These are phyloP conservation scores for Chironomus striatipennis DNA, from an alignment of 1,140 invertebrate species.

Conservation along the genomic window DNA sequence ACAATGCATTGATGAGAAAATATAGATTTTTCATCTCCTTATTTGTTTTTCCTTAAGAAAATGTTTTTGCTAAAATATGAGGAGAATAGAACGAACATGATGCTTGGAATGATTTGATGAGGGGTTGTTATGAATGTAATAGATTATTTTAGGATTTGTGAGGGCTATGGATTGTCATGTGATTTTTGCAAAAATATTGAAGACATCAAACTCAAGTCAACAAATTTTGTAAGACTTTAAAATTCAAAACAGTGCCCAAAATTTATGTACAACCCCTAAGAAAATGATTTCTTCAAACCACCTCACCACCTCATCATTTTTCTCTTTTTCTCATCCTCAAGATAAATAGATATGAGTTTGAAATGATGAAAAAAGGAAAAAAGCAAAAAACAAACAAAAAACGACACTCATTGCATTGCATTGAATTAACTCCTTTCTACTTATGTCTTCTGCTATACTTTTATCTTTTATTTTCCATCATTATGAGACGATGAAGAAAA, in stretches of 20 bases:
- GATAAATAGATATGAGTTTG: neutral
- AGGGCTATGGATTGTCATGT: no score
- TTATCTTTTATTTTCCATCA: neutral
- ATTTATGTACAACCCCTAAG: no score
- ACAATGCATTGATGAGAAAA: slow-evolving; percentile 13
- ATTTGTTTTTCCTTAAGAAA: neutral
- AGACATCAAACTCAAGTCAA: no score
- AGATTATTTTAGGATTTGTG: no score
- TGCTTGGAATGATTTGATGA: no score
- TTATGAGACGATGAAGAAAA: neutral
- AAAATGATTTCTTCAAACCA: no score
- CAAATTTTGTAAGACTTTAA: no score
- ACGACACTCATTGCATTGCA: slow-evolving; percentile 5
- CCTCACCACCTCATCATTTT: no score
- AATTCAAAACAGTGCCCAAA: no score
- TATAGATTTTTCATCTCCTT: slow-evolving; percentile 6
- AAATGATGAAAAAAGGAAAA: neutral
- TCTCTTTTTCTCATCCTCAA: no score
- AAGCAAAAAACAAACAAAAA: neutral
- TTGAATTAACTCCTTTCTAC: slow-evolving; percentile 4
- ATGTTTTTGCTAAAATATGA: neutral
- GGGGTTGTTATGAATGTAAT: no score
- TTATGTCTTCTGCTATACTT: neutral
- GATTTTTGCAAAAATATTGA: no score
- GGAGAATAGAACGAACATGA: neutral